These are phyloP conservation scores for Patiria pectinifera DNA, from an alignment of 53 echinoderm and acorn worm genomes.

Conservation along the genomic window DNA sequence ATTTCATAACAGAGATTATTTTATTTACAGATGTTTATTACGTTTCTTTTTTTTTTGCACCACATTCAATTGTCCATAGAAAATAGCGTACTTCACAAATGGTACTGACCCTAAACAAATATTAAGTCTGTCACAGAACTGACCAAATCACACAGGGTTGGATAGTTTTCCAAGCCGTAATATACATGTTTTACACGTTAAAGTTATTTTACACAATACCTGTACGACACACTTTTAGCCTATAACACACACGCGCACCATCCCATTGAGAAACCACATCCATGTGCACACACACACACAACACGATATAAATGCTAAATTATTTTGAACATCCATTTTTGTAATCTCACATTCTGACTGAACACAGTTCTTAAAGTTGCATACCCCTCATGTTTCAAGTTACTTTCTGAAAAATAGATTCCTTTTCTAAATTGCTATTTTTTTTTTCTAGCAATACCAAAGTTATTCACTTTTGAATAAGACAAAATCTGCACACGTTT, in stretches of 20 bases:
- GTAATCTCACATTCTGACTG: neutral
- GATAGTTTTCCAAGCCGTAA: slow-evolving; percentile 49
- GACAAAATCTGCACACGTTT: too few species aligned
- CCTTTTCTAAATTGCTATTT: neutral
- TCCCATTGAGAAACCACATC: neutral
- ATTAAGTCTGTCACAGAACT: slow-evolving; percentile 53
- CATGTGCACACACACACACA: neutral
- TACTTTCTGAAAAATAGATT: neutral
- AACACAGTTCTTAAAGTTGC: neutral
- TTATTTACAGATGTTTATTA: slow-evolving; percentile 57
- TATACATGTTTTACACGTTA: slow-evolving; percentile 30
- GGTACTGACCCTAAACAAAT: slow-evolving; percentile 58
- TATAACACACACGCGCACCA: neutral
- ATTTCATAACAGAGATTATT: slow-evolving; percentile 37
- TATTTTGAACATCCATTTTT: neutral
- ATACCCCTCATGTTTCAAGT: neutral
- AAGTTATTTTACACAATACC: slow-evolving; percentile 37
- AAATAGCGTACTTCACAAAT: slow-evolving; percentile 65
- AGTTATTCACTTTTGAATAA: too few species aligned
- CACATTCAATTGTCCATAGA: slow-evolving; percentile 62
- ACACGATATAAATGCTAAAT: neutral
- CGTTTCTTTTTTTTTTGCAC: slow-evolving; percentile 39
- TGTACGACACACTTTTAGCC: slow-evolving; percentile 5
- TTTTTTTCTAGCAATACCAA: too few species aligned
- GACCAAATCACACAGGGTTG: slow-evolving; percentile 57